These are phyloP conservation scores for Syngnathus floridae DNA, from an alignment of 2,113 vertebrate genomes.

Conservation along the genomic window DNA sequence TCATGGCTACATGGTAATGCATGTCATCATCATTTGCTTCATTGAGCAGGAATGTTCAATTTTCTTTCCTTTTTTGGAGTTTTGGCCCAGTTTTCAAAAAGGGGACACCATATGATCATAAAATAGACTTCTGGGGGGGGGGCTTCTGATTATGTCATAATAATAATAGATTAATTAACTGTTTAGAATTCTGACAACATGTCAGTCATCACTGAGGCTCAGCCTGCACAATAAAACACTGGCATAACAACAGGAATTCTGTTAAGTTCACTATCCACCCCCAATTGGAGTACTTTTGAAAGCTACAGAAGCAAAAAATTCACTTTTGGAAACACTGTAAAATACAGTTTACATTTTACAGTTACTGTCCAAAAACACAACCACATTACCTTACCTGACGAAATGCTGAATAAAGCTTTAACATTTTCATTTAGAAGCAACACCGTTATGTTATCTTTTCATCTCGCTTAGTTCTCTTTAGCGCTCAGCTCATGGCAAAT, in stretches of 20 bases:
- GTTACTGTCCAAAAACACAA: conserved; percentile 29
- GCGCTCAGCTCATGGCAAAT: conserved; percentile 8
- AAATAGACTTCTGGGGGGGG: neutral
- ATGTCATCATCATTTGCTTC: conserved; percentile 23
- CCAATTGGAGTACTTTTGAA: neutral
- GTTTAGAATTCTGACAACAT: neutral
- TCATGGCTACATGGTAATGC: conserved; percentile 22
- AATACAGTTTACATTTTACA: conserved; percentile 8
- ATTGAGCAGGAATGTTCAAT: conserved; percentile 27
- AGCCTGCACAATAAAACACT: neutral
- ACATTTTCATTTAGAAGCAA: neutral
- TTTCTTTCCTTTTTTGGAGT: neutral
- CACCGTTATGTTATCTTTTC: neutral
- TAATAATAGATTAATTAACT: neutral
- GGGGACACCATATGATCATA: neutral
- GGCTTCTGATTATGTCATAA: neutral
- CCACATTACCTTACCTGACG: conserved; percentile 12
- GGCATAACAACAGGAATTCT: neutral
- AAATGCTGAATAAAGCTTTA: conserved; percentile 28
- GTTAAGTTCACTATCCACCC: neutral
- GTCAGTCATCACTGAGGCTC: neutral
- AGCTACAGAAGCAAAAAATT: conserved; percentile 1
- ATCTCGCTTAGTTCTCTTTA: neutral
- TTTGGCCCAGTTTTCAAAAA: neutral
- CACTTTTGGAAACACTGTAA: conserved; percentile 9